Evolutionary conservation across 1,140 invertebrate species (phyloP), one percentile per base, ranked within the genome.

Genomic region (Charaxes varanes): DNA sequence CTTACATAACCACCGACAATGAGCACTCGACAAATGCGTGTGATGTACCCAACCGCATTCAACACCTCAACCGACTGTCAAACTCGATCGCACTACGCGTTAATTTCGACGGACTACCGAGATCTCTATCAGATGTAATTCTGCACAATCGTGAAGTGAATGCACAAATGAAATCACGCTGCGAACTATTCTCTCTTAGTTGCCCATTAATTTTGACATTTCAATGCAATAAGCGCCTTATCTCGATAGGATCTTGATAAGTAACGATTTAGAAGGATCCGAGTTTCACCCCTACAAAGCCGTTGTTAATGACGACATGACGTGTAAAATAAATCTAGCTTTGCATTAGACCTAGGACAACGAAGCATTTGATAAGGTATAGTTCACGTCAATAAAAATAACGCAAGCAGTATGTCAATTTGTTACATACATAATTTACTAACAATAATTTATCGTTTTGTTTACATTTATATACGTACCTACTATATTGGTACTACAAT

Each of bases 1-100:
- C 79, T 83, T 80, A 80, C 76, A 80, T 80, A 83, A 83, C 72
- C 68, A 79, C 41, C 79, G 67, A 78, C 78, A 78, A 80, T 72
- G 58, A 76, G 56, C 61, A 66, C 56, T 68, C 53, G 43, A 56
- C 62, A 49, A 74, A 71, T 71, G 67, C 69, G 70, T 73, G 65
- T 56, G 62, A 70, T 73, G 64, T 74, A 67, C 70, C 54, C 50
- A 46, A 53, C 51, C 38, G 24, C 52, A 56, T 53, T 36, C 30
- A 34, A 43, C 34, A 27, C 27, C 16, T 28, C 16, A 13, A 23
- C 26, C 37, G 48, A 57, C 43, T 44, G 36, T 41, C 35, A 35
- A 36, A 47, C 34, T 43, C 16, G 21, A 33, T 33, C 13, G 3
- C 31, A 23, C 14, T 18, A 14, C 26, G 33, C 31, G 32, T 38